Base-by-base conservation (phyloP, 1,140 invertebrate genomes). In the Drosophila azteca region DNA sequence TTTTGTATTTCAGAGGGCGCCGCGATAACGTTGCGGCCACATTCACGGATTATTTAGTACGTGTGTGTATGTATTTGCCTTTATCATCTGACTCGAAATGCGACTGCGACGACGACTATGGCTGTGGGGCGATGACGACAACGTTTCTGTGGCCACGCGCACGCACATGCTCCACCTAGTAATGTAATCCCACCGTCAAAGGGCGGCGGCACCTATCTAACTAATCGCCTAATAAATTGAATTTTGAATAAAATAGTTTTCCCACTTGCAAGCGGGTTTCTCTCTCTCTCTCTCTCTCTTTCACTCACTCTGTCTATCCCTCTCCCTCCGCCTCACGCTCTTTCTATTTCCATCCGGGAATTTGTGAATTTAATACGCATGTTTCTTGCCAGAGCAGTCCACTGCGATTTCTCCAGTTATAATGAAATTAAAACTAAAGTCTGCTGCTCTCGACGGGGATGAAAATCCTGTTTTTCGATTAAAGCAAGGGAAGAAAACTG, bases 351-450 rank as follows among this genome's bases (percentile, higher is more conserved):
- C 35, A 39, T 39, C 11, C 13, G 35, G 35, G 35, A n/a, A 52
- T 49, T 39, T 46, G 64, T 52, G 44, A 68, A 65, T 70, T 69
- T 70, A 69, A 70, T 70, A 70, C 67, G 67, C 67, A 70, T 70
- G 67, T 58, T 69, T 39, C 35, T 13, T 39, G 35, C 35, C 35
- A 39, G 35, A 39, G 35, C 11, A 13, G 3, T 13, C 65, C 53
- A 69, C 65, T 35, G 64, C 55, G 52, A 44, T 66, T 48, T 35
- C 43, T 11, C 43, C 43, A 63, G 13, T 52, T 24, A 66, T 85
- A 81, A 87, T 75, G 46, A 85, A 82, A 85, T 87, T 76, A 77
- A 87, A 87, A 81, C 74, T 77, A 81, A 87, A 81, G 76, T 82
- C 78, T 59, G 71, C 52, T 70, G 71, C 52, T 70, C 76, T 52